These are phyloP conservation scores for Dromius quadrimaculatus DNA, from an alignment of 2,888 invertebrate species.

Conservation along the genomic window DNA sequence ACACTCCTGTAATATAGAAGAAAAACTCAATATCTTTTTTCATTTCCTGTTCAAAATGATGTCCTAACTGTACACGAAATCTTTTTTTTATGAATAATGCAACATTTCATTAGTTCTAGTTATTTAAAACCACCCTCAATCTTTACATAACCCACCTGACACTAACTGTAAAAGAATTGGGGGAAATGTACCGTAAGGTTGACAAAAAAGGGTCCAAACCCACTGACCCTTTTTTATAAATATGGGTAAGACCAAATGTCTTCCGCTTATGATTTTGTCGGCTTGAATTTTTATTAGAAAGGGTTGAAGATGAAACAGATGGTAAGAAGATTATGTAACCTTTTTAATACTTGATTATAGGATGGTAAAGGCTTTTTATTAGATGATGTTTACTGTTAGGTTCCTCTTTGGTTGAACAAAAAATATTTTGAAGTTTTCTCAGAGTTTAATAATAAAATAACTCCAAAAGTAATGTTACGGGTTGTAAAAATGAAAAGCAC, in stretches of 20 bases:
- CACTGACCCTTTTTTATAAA: conserved; percentile 57
- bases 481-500: no score
- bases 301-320: conserved; percentile 26
- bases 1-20: no score
- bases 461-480: no score
- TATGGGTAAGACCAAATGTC: conserved; percentile 44
- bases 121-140: conserved; percentile 43
- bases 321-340: conserved; percentile 12
- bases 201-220: conserved; percentile 55
- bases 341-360: conserved; percentile 26
- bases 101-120: conserved; percentile 55
- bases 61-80: no score
- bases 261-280: conserved; percentile 19
- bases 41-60: no score
- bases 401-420: no score
- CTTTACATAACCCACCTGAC: conserved; percentile 56
- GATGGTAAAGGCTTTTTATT: conserved; percentile 26
- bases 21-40: no score
- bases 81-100: conserved; percentile 55
- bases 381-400: conserved; percentile 21
- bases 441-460: no score
- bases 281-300: conserved; percentile 38
- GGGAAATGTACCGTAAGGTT: conserved; percentile 54
- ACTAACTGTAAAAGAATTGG: conserved; percentile 53
- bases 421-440: no score